A percentile compares a stretch with the other conserved stretches of the same genome.
phyloP scores from a whole-genome alignment of 23 tunicate species.

The Pegea sp. region DNA sequence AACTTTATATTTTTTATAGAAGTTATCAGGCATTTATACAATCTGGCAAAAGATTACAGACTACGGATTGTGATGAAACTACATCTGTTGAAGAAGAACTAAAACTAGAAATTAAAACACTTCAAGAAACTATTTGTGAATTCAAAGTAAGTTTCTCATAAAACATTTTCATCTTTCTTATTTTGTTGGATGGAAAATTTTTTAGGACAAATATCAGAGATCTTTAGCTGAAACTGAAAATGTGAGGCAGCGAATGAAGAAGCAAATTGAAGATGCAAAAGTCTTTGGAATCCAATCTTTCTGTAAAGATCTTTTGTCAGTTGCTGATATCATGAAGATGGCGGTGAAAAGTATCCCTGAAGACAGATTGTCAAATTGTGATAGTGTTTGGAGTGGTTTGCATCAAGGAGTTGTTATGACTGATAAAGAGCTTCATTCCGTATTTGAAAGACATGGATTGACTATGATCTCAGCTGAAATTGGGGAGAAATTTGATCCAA shows the following conservation, averaged over 20 bases:
- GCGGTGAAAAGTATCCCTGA: conserved; percentile 43
- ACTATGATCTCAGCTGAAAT: conserved; percentile 17
- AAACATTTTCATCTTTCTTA: background rate
- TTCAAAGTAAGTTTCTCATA: conserved; percentile 7
- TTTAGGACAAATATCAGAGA: conserved; percentile 66
- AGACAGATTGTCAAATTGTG: conserved; percentile 9
- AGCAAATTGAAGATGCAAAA: conserved; percentile 56
- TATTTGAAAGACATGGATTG: conserved; percentile 69
- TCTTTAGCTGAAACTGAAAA: conserved; percentile 87
- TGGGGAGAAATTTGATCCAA: conserved; percentile 83
- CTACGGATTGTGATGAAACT: too few species aligned
- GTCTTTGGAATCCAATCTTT: conserved; percentile 60
- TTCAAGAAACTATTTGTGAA: conserved; percentile 16
- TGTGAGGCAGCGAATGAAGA: conserved; percentile 46
- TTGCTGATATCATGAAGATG: conserved; percentile 56
- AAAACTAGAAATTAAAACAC: conserved; percentile 14
- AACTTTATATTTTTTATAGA: too few species aligned
- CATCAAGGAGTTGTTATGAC: conserved; percentile 65
- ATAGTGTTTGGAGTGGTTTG: conserved; percentile 38
- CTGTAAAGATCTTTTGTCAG: conserved; percentile 77
- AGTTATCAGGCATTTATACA: too few species aligned
- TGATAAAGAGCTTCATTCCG: conserved; percentile 47
- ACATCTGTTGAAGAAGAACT: too few species aligned
- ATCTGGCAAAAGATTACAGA: too few species aligned
- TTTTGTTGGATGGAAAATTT: background rate